phyloP scores from a whole-genome alignment of 2,113 vertebrate genomes.

The Cynocephalus volans region DNA sequence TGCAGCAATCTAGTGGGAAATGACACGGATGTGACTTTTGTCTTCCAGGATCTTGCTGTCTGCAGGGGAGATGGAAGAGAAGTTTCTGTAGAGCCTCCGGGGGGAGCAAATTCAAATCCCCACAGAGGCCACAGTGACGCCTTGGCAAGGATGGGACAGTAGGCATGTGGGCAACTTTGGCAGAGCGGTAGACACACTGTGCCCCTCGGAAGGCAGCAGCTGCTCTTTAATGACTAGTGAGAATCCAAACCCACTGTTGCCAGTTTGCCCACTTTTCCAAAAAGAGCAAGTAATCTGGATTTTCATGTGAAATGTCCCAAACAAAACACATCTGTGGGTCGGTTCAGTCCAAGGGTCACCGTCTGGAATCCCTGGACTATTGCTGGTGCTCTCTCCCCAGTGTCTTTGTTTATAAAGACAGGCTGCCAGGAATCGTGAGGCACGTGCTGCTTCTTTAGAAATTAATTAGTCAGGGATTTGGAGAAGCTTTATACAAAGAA shows the following conservation, averaged over 20 bases:
- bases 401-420: neutral
- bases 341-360: neutral
- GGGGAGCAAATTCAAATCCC: neutral
- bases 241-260: neutral
- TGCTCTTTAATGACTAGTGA: neutral
- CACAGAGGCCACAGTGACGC: neutral
- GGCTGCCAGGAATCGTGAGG: neutral
- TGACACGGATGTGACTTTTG: neutral
- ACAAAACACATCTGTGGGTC: neutral
- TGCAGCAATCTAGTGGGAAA: neutral
- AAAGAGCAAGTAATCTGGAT: neutral
- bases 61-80: neutral
- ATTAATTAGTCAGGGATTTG: conserved; percentile 53
- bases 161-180: neutral
- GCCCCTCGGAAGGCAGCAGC: neutral
- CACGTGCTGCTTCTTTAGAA: conserved; percentile 10
- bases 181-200: accelerated
- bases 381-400: neutral
- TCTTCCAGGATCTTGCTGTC: neutral
- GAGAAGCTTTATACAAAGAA: conserved; percentile 62
- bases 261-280: neutral
- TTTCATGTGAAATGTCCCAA: neutral
- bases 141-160: neutral
- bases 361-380: too few species aligned
- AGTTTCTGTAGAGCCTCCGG: neutral